phyloP scores from a whole-genome alignment of 92 coral and sea anemone species.

The Meandrina meandrites region DNA sequence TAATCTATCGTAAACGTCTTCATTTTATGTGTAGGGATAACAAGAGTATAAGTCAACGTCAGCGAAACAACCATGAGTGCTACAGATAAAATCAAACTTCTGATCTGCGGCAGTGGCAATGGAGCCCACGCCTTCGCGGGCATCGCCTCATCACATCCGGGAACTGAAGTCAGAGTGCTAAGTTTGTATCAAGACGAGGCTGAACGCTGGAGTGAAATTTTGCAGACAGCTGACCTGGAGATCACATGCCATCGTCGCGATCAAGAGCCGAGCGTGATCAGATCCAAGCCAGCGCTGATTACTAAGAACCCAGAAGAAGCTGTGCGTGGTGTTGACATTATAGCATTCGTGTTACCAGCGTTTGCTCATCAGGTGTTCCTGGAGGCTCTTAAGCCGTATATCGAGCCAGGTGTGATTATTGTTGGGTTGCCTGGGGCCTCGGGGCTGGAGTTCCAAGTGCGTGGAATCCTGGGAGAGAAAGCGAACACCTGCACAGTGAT shows the following conservation, averaged over 20 bases:
- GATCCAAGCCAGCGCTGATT: slow-evolving; percentile 39
- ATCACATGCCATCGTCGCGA: slow-evolving; percentile 20
- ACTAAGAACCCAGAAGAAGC: slow-evolving; percentile 74
- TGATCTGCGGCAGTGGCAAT: slow-evolving; percentile 64
- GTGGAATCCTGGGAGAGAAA: slow-evolving; percentile 56
- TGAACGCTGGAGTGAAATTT: slow-evolving; percentile 50
- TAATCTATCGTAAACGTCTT: too few species aligned
- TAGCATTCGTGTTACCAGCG: slow-evolving; percentile 62
- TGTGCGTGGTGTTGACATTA: slow-evolving; percentile 64
- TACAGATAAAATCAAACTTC: slow-evolving; percentile 28
- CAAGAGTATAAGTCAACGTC: background rate
- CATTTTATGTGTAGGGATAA: too few species aligned
- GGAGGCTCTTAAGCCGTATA: slow-evolving; percentile 46
- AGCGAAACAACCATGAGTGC: background rate
- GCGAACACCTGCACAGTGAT: slow-evolving; percentile 46
- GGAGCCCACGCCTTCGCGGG: slow-evolving; percentile 64
- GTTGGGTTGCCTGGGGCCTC: slow-evolving; percentile 70
- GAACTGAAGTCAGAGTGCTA: slow-evolving; percentile 58
- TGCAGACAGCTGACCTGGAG: slow-evolving; percentile 19
- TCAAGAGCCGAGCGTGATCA: slow-evolving; percentile 12
- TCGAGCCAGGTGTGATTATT: slow-evolving; percentile 66
- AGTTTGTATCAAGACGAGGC: slow-evolving; percentile 67
- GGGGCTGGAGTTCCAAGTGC: slow-evolving; percentile 64
- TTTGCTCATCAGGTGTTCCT: slow-evolving; percentile 69
- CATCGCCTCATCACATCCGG: slow-evolving; percentile 49